Conservation (phyloP, 2,797 vertebrate species). For the Pantherophis vulpinus region DNA sequence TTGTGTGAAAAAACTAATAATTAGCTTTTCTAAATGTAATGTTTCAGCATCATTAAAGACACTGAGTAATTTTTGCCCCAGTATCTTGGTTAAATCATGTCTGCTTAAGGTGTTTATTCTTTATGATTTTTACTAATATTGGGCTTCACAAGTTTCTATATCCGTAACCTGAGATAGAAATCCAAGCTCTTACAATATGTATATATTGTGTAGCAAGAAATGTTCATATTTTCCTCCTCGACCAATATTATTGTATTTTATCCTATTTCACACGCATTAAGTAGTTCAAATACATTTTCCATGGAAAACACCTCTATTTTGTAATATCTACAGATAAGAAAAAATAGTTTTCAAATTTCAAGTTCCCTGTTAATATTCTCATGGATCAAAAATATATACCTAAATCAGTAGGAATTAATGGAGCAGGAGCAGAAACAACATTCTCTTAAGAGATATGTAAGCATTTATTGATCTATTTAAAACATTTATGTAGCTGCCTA, state of each 20-base stretch:
- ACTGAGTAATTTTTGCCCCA: background rate
- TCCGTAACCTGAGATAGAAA: background rate
- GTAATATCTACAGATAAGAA: background rate
- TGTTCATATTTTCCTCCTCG: background rate
- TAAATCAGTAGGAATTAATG: background rate
- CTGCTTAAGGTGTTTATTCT: background rate
- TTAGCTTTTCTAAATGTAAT: background rate
- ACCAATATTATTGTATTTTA: background rate
- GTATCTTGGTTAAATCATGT: background rate
- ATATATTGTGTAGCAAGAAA: background rate
- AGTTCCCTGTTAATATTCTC: background rate
- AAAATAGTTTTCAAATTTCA: background rate
- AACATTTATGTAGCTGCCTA: background rate
- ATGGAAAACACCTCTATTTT: background rate
- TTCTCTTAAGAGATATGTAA: background rate
- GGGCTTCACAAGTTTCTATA: background rate
- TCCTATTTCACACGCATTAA: background rate
- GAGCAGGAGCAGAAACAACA: background rate
- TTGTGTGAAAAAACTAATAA: background rate
- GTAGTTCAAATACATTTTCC: background rate
- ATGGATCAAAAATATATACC: background rate
- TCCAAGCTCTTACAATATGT: background rate
- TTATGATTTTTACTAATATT: constrained; percentile 21
- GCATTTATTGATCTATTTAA: background rate
- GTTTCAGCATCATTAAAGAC: background rate